phyloP scores from a whole-genome alignment of 2,797 vertebrate genomes.

The Xenopus petersii region DNA sequence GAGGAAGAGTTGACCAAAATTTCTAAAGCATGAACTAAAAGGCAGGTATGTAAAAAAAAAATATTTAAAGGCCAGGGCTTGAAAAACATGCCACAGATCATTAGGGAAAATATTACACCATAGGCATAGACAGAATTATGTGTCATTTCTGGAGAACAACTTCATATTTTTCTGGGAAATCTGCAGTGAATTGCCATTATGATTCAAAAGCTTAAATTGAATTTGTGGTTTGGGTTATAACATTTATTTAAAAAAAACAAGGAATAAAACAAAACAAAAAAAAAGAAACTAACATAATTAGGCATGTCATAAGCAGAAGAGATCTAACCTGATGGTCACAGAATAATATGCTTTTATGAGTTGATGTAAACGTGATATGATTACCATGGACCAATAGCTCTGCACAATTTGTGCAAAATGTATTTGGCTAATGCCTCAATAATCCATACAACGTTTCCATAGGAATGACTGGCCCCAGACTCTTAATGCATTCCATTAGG shows the following conservation, averaged over 20 bases:
- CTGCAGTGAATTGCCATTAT: constrained; percentile 19
- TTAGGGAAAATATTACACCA: constrained; percentile 21
- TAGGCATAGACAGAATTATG: constrained; percentile 23
- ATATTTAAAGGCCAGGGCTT: no score
- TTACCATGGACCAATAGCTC: neutral
- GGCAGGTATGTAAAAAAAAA: no score
- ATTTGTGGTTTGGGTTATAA: constrained; percentile 14
- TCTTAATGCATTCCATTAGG: constrained; percentile 5
- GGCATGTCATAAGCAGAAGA: constrained; percentile 4
- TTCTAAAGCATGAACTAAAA: no score
- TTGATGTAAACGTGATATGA: neutral
- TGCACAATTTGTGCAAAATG: neutral
- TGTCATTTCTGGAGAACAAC: constrained; percentile 29
- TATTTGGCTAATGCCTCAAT: no score
- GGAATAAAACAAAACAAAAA: neutral
- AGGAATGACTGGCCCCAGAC: no score
- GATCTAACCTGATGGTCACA: constrained; percentile 14
- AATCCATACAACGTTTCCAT: no score
- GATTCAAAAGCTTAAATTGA: constrained; percentile 35
- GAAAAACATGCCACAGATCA: constrained; percentile 15
- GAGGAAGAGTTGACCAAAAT: no score
- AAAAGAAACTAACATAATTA: constrained; percentile 3
- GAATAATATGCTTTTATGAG: constrained; percentile 12
- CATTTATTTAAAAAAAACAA: neutral
- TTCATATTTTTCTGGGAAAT: constrained; percentile 34